Evolutionary conservation across 1,140 invertebrate genomes (phyloP), one percentile per base, ranked within the genome.

Genomic region (Colletes latitarsis): DNA sequence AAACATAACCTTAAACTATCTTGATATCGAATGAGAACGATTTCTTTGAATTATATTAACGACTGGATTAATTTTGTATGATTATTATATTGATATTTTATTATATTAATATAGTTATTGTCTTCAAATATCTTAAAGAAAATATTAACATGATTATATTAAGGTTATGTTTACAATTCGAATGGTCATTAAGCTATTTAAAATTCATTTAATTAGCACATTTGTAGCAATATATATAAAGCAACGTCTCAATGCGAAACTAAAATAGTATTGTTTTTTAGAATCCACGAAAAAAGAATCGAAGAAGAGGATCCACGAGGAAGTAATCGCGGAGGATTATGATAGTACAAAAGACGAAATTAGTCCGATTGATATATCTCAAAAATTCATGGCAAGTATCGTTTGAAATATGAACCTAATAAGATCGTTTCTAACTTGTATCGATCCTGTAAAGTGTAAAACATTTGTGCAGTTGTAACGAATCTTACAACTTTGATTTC

Each of bases 271-370:
- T 12, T 39, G 62, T 62, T 89, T 90, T 83, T 90, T 75, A 88
- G 87, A 91, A 75, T 78, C 83, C 41, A 80, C 91, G 52, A 93
- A 93, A 70, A 90, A 91, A 77, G 90, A 92, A 80, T 83, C 92
- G 55, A 93, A 94, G 80, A 91, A 91, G 64, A 94, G 93, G 87
- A 90, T 94, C 14, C 96, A 95, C 75, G 96, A 98, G 94, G 97
- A 98, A 94, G 96, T 98, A 58, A 97, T 98, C 89, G 97, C 97
- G 55, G 97, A 98, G 94, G 96, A 96, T 93, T 98, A 98, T 91
- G 97, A 98, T 87, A 93, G 90, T 71, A 81, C 89, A 6, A 93
- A 92, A 83, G 92, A 93, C 64, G 92, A 93, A 21, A 87, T 93
- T 49, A 91, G 84, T 81, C 87, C 92, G 46, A 91, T 93, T 78